These are phyloP conservation scores for Paramacrobiotus metropolitanus DNA, from an alignment of 1,140 invertebrate species.

Conservation along the genomic window DNA sequence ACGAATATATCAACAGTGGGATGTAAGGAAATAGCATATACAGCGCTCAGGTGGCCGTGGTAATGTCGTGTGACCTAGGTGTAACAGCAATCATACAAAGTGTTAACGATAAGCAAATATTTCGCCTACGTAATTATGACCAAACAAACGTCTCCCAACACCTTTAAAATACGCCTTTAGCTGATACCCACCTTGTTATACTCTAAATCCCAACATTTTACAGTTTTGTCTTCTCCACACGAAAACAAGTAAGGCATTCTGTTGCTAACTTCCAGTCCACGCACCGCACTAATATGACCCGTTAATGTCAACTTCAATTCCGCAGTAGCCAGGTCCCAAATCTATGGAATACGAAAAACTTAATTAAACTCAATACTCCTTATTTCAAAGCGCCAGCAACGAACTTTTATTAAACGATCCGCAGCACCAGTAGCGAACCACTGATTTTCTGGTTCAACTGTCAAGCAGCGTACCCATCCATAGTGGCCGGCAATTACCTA, in stretches of 20 bases:
- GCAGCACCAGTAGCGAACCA: conserved; percentile 79
- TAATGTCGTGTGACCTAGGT: conserved; percentile 75
- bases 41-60: conserved; percentile 91
- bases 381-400: not conserved
- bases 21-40: conserved; percentile 78
- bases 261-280: conserved; percentile 73
- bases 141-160: too few species aligned
- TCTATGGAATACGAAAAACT: conserved; percentile 28
- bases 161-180: too few species aligned
- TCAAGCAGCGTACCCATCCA: conserved; percentile 90
- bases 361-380: not conserved
- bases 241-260: conserved; percentile 95
- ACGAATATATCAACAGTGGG: conserved; percentile 84
- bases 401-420: conserved; percentile 83
- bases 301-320: conserved; percentile 88
- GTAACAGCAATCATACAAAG: too few species aligned
- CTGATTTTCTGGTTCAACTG: conserved; percentile 92
- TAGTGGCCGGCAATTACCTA: conserved; percentile 78
- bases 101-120: too few species aligned
- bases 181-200: conserved; percentile 99
- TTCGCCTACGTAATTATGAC: too few species aligned
- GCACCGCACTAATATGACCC: conserved; percentile 87
- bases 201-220: conserved; percentile 99
- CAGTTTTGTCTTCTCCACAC: conserved; percentile 94
- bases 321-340: conserved; percentile 91